A percentile compares a stretch with the other conserved stretches of the same genome.
Evolutionary conservation across 2,113 vertebrate genomes (phyloP).

Genomic region (Melospiza melodia): DNA sequence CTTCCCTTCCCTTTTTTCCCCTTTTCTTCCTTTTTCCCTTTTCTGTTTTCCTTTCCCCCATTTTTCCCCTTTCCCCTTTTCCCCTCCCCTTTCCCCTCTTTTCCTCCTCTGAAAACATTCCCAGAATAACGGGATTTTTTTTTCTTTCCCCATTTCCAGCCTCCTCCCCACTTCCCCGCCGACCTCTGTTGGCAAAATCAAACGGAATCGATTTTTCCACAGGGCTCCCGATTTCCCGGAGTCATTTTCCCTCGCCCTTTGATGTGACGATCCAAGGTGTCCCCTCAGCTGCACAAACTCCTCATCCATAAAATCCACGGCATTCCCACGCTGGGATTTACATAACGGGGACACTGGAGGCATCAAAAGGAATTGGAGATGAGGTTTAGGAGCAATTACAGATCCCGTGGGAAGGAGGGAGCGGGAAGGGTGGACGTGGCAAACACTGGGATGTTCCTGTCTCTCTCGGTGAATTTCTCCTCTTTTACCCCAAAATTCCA

Average conservation of each 20-base stretch:
- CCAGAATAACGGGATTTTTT: neutral
- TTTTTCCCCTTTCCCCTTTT: rapidly evolving
- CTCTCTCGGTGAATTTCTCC: rapidly evolving
- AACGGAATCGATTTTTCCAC: neutral
- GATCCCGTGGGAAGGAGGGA: neutral
- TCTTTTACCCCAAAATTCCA: neutral
- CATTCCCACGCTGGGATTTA: neutral
- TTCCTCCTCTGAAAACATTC: neutral
- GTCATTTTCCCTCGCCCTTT: neutral
- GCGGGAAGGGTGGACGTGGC: neutral
- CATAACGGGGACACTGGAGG: neutral
- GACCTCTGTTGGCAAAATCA: neutral
- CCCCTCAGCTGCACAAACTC: neutral
- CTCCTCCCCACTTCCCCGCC: neutral
- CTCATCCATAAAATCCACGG: neutral
- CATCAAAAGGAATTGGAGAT: slow-evolving; percentile 25
- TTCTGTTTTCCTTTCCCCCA: no score
- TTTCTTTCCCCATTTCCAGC: neutral
- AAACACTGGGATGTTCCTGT: neutral
- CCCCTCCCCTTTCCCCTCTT: neutral
- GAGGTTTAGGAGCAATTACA: neutral
- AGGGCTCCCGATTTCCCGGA: neutral
- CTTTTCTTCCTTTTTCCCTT: no score
- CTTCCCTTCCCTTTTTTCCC: no score
- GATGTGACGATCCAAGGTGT: neutral